These are phyloP conservation scores for Globicephala melas DNA, from an alignment of 2,113 vertebrate genomes.

Conservation along the genomic window DNA sequence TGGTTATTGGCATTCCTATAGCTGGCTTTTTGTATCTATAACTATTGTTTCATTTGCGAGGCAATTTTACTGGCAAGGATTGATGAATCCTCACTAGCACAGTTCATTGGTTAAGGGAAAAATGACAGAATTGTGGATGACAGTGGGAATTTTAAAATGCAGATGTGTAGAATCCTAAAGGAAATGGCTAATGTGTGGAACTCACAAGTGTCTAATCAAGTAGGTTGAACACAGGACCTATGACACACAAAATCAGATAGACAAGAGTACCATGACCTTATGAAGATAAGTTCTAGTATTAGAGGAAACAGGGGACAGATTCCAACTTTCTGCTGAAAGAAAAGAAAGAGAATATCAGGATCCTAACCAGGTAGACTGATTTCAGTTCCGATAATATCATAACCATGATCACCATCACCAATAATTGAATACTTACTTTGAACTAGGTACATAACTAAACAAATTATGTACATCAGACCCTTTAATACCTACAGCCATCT, in stretches of 20 bases:
- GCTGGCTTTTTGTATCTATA: not conserved
- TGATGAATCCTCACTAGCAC: not conserved
- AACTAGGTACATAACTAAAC: not conserved
- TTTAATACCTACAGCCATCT: not conserved
- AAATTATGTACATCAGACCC: not conserved
- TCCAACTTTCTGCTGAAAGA: not conserved
- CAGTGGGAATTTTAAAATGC: not conserved
- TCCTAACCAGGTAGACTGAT: not conserved
- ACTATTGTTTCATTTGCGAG: not conserved
- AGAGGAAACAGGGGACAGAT: not conserved
- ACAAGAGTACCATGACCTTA: not conserved
- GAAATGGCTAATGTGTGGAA: not conserved
- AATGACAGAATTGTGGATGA: not conserved
- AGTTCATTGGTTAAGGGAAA: not conserved
- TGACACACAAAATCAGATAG: not conserved
- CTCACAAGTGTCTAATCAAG: not conserved
- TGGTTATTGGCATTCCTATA: not conserved
- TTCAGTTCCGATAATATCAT: not conserved
- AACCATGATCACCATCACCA: not conserved
- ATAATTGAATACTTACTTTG: not conserved
- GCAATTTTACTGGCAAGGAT: not conserved
- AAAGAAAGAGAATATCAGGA: not conserved
- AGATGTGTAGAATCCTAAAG: not conserved
- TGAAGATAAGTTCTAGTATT: not conserved
- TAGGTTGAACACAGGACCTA: not conserved